These are phyloP conservation scores for Morus bassanus DNA, from an alignment of 2,797 vertebrate genomes.

Conservation along the genomic window DNA sequence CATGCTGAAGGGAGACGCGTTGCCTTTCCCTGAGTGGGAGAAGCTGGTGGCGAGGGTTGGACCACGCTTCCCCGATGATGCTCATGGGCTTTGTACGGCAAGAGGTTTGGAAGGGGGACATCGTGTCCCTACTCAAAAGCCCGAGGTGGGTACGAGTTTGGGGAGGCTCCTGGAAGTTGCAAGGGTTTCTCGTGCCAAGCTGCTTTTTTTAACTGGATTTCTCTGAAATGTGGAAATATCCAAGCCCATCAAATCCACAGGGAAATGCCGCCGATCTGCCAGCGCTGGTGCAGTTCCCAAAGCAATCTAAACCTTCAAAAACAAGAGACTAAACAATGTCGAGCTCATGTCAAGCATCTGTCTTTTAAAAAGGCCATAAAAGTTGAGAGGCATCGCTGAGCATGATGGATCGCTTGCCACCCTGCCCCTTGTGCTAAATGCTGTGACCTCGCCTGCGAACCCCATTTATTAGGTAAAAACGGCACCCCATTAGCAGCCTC, in stretches of 20 bases:
- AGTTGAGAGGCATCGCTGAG: rapidly evolving
- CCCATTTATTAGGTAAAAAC: rapidly evolving
- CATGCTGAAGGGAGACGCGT: rapidly evolving
- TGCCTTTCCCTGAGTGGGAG: rapidly evolving
- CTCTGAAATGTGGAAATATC: neutral
- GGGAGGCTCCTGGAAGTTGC: neutral
- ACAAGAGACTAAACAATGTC: neutral
- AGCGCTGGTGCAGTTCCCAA: neutral
- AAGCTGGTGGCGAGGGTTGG: rapidly evolving
- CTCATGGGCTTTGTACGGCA: rapidly evolving
- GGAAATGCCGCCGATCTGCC: neutral
- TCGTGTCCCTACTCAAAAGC: rapidly evolving
- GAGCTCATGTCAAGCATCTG: neutral
- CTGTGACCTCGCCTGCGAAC: neutral
- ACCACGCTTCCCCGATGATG: rapidly evolving
- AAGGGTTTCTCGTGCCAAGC: neutral
- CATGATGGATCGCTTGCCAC: rapidly evolving
- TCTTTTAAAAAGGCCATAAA: neutral
- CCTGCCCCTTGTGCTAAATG: rapidly evolving
- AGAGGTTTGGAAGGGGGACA: neutral
- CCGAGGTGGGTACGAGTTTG: rapidly evolving
- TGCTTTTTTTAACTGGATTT: neutral
- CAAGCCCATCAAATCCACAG: rapidly evolving
- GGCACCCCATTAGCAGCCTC: rapidly evolving
- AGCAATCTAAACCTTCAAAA: rapidly evolving